phyloP scores from a whole-genome alignment of 92 coral and sea anemone species.

The Scolanthus callimorphus region DNA sequence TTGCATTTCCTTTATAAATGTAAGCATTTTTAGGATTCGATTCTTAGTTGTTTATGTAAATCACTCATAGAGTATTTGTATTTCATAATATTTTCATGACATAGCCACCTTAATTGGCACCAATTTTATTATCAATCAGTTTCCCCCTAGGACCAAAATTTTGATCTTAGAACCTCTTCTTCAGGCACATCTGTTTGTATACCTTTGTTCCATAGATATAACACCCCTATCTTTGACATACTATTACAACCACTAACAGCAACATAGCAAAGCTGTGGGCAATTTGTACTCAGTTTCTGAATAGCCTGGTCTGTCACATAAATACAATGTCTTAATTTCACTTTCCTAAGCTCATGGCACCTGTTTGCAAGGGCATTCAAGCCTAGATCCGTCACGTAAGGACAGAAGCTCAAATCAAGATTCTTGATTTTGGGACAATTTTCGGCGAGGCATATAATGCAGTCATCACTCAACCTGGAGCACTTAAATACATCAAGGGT shows the following conservation, averaged over 20 bases:
- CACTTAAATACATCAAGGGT: not conserved
- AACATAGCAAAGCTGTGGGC: conserved; percentile 9
- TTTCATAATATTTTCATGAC: no score
- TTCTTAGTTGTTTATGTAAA: no score
- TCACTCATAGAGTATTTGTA: no score
- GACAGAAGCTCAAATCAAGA: not conserved
- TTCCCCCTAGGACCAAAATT: conserved; percentile 35
- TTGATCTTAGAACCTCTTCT: conserved; percentile 19
- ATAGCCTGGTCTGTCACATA: conserved; percentile 15
- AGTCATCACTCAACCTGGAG: not conserved
- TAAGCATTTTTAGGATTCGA: no score
- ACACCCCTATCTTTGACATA: conserved; percentile 16
- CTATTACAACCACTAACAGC: conserved; percentile 16
- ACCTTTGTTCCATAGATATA: conserved; percentile 11
- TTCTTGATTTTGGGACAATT: not conserved
- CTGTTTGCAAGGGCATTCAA: not conserved
- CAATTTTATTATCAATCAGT: no score
- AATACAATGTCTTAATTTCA: conserved; percentile 19
- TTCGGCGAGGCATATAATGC: not conserved
- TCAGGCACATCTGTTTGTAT: conserved; percentile 19
- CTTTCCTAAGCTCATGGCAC: conserved; percentile 1
- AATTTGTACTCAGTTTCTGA: conserved; percentile 4
- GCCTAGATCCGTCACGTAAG: not conserved
- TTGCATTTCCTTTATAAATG: no score
- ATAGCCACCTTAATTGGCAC: no score